Percentiles rank a stretch among this genome's conserved stretches.
phyloP scores from a whole-genome alignment of 1,140 invertebrate genomes.

The Galleria mellonella region DNA sequence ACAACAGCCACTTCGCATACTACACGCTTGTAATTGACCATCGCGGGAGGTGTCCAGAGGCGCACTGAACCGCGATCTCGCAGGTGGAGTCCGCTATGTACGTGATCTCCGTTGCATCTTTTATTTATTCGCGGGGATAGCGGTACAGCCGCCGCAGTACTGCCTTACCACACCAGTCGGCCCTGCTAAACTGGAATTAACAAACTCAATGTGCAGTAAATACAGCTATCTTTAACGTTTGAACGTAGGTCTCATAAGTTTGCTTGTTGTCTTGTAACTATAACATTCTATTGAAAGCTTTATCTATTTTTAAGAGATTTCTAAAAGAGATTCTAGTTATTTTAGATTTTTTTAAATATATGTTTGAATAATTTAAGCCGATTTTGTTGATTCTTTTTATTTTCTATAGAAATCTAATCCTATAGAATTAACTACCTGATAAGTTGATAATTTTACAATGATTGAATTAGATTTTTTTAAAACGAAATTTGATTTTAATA shows the following conservation, averaged over 20 bases:
- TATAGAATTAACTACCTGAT: no score
- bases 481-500: no score
- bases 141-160: slow-evolving; percentile 46
- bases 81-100: slow-evolving; percentile 46
- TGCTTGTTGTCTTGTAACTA: no score
- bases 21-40: slow-evolving; percentile 66
- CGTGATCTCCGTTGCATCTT: slow-evolving; percentile 59
- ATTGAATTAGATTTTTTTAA: no score
- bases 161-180: slow-evolving; percentile 36
- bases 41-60: slow-evolving; percentile 38
- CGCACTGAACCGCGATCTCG: slow-evolving; percentile 43
- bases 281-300: no score
- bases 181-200: slow-evolving; percentile 57
- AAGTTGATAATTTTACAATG: no score
- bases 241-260: neutral
- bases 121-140: slow-evolving; percentile 71
- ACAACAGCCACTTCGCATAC: slow-evolving; percentile 49
- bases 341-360: no score
- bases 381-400: no score
- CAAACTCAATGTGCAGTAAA: slow-evolving; percentile 17
- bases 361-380: no score
- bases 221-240: slow-evolving; percentile 8
- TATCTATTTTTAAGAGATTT: slow-evolving; percentile 1
- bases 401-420: no score
- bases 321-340: no score